Conservation (phyloP, 2,113 vertebrate species). For the Prolemur simus region DNA sequence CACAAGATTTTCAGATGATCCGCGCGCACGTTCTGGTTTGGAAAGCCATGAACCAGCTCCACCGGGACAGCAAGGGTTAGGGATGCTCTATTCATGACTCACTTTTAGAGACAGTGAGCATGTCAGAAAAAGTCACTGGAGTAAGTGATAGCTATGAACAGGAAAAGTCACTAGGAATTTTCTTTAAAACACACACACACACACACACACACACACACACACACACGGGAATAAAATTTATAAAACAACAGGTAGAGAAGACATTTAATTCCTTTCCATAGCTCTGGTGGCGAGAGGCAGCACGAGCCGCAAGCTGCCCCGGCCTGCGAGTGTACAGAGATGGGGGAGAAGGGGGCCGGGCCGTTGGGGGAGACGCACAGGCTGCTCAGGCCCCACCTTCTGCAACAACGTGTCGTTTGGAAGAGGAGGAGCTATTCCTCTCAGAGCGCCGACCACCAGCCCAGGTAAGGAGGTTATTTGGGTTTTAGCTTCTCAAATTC, state of each 20-base stretch:
- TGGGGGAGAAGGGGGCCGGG: not conserved
- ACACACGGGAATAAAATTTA: not conserved
- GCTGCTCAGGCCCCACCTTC: no score
- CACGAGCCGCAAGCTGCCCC: not conserved
- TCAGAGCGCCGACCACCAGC: not conserved
- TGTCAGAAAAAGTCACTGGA: not conserved
- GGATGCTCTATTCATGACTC: not conserved
- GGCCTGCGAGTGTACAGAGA: no score
- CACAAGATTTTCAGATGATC: not conserved
- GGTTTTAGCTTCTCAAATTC: not conserved
- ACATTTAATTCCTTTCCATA: not conserved
- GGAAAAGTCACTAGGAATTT: not conserved
- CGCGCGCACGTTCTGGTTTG: accelerated
- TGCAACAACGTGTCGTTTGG: no score
- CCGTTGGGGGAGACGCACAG: not conserved
- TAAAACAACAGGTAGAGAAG: not conserved
- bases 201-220: no score
- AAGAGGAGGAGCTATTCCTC: not conserved
- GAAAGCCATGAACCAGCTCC: not conserved
- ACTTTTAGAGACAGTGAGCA: not conserved
- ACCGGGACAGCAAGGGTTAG: accelerated
- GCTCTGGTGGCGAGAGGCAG: not conserved
- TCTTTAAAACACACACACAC: not conserved
- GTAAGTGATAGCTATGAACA: not conserved
- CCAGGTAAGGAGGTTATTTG: not conserved